A percentile compares a stretch with the other conserved stretches of the same genome.
Conservation (phyloP, 2,888 invertebrate species). For the Tenthredo distinguenda region DNA sequence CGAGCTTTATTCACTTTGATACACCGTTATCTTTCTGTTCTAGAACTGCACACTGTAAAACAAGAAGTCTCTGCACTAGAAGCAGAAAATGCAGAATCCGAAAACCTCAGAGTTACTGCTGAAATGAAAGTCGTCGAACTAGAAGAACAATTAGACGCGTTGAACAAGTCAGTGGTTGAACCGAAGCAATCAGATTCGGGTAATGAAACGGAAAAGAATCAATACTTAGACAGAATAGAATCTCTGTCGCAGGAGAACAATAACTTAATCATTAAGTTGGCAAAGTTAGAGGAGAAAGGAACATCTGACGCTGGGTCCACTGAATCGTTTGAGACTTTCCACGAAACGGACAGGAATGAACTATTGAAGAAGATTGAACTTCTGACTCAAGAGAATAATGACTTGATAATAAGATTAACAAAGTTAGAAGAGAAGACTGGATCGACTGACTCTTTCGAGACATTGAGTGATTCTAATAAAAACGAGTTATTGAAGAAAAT, state of each 20-base stretch:
- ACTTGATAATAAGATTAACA: constrained; percentile 64
- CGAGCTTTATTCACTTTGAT: background rate
- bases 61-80: constrained; percentile 83
- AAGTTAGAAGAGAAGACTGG: constrained; percentile 65
- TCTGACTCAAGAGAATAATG: constrained; percentile 64
- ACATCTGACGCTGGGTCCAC: constrained; percentile 70
- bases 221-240: constrained; percentile 81
- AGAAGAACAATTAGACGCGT: constrained; percentile 86
- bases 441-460: constrained; percentile 73
- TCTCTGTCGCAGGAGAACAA: constrained; percentile 85
- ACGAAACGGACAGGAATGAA: constrained; percentile 65
- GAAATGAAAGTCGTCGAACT: constrained; percentile 89
- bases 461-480: constrained; percentile 68
- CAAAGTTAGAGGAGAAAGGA: constrained; percentile 81
- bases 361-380: constrained; percentile 67
- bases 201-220: constrained; percentile 79
- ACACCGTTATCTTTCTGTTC: constrained; percentile 54
- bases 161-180: constrained; percentile 73
- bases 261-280: constrained; percentile 86
- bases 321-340: constrained; percentile 70
- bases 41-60: constrained; percentile 79
- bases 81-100: constrained; percentile 82
- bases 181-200: constrained; percentile 80
- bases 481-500: constrained; percentile 70
- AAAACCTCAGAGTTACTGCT: constrained; percentile 86